Evolutionary conservation across 2,113 vertebrate genomes (phyloP).

Genomic region (Garra rufa): DNA sequence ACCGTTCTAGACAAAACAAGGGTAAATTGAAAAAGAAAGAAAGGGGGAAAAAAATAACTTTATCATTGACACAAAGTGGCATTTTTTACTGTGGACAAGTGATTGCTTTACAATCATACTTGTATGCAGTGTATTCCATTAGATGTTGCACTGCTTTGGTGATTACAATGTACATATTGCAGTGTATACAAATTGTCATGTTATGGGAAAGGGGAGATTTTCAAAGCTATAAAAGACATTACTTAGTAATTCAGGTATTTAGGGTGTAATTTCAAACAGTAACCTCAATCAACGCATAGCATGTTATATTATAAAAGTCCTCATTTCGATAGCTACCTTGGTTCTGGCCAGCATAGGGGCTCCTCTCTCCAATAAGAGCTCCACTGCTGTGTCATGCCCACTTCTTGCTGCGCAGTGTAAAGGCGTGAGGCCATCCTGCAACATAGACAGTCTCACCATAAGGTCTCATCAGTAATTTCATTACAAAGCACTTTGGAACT

Average conservation of each 20-base stretch:
- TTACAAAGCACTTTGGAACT: constrained; percentile 25
- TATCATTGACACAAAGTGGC: not conserved
- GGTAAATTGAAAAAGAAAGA: not conserved
- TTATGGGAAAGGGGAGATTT: not conserved
- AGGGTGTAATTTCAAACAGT: not conserved
- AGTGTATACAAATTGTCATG: not conserved
- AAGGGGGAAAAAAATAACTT: not conserved
- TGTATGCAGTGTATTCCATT: no score
- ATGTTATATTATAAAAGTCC: not conserved
- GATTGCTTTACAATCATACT: no score
- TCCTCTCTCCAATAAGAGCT: constrained; percentile 91
- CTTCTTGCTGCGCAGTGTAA: constrained; percentile 96
- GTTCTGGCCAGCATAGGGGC: constrained; percentile 94
- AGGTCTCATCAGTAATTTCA: constrained; percentile 27
- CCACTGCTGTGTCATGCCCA: constrained; percentile 92
- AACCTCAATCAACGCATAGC: no score
- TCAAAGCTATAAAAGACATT: not conserved
- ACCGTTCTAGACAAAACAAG: constrained; percentile 82
- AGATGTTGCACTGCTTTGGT: no score
- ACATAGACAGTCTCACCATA: constrained; percentile 33
- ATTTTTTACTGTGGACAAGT: no score
- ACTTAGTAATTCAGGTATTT: not conserved
- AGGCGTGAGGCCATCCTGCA: constrained; percentile 93
- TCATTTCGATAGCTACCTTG: constrained; percentile 74
- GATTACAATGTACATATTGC: not conserved